These are phyloP conservation scores for Bemisia tabaci DNA, from an alignment of 1,140 invertebrate genomes.

Conservation along the genomic window DNA sequence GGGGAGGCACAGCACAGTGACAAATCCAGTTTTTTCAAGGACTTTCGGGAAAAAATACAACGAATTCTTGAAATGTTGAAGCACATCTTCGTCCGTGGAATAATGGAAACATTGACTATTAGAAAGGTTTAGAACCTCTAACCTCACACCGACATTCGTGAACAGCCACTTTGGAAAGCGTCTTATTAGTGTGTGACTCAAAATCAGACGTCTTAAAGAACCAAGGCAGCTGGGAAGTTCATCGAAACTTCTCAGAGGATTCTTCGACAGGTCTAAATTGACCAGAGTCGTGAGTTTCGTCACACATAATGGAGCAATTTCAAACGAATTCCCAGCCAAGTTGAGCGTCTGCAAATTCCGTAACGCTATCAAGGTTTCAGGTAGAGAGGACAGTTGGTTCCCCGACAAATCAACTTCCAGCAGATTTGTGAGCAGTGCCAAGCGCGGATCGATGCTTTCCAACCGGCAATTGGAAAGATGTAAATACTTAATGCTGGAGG, in stretches of 20 bases:
- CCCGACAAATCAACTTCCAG: neutral
- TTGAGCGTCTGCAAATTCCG: neutral
- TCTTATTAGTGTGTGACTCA: neutral
- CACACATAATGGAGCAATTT: neutral
- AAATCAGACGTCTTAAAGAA: neutral
- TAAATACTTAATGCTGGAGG: no score
- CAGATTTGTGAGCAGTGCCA: neutral
- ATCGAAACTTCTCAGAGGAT: neutral
- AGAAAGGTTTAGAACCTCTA: neutral
- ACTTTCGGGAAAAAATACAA: neutral
- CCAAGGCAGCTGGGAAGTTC: neutral
- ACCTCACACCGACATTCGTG: neutral
- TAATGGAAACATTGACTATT: neutral
- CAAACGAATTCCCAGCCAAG: neutral
- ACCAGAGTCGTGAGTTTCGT: neutral
- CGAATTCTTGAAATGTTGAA: neutral
- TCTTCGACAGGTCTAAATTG: neutral
- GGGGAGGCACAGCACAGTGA: neutral
- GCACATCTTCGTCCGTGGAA: neutral
- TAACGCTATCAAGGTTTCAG: neutral
- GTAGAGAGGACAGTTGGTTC: neutral
- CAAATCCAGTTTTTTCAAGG: neutral
- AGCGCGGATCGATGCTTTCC: neutral
- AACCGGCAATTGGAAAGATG: neutral
- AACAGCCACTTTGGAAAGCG: neutral